phyloP scores from a whole-genome alignment of 1,140 invertebrate genomes.

The Cardiocondyla obscurior region DNA sequence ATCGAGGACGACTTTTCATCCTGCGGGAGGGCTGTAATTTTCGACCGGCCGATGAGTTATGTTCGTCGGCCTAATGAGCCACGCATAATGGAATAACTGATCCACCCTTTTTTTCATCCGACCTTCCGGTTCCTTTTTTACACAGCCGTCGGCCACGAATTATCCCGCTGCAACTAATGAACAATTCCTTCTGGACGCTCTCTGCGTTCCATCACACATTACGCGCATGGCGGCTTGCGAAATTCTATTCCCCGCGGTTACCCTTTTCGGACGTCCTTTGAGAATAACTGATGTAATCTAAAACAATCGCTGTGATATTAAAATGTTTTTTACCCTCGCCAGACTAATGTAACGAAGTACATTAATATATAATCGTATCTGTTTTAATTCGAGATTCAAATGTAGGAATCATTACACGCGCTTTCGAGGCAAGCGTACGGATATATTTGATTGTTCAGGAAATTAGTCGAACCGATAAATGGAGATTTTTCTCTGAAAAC shows the following conservation, averaged over 20 bases:
- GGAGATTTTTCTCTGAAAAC: constrained; percentile 21
- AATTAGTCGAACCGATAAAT: not conserved
- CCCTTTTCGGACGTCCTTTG: not conserved
- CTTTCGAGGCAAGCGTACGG: not conserved
- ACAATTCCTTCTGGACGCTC: constrained; percentile 46
- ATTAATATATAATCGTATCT: not conserved
- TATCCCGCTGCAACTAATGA: constrained; percentile 51
- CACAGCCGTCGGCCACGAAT: constrained; percentile 43
- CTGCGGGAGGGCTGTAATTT: constrained; percentile 58
- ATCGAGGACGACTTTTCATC: constrained; percentile 64
- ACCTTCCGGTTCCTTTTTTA: constrained; percentile 17
- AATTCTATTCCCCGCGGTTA: constrained; percentile 43
- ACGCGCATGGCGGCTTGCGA: constrained; percentile 38
- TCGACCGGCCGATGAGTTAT: constrained; percentile 64
- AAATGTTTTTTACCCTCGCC: not conserved
- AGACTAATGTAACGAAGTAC: not conserved
- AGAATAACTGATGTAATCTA: constrained; percentile 38
- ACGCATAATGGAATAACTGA: constrained; percentile 69
- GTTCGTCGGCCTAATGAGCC: constrained; percentile 62
- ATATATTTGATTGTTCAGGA: not conserved
- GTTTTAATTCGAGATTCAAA: not conserved
- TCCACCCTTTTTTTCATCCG: constrained; percentile 30
- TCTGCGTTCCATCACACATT: constrained; percentile 38
- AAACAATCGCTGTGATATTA: constrained; percentile 30
- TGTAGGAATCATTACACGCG: too few relatives aligned